These are phyloP conservation scores for Acridotheres tristis DNA, from an alignment of 2,797 vertebrate genomes.

Conservation along the genomic window DNA sequence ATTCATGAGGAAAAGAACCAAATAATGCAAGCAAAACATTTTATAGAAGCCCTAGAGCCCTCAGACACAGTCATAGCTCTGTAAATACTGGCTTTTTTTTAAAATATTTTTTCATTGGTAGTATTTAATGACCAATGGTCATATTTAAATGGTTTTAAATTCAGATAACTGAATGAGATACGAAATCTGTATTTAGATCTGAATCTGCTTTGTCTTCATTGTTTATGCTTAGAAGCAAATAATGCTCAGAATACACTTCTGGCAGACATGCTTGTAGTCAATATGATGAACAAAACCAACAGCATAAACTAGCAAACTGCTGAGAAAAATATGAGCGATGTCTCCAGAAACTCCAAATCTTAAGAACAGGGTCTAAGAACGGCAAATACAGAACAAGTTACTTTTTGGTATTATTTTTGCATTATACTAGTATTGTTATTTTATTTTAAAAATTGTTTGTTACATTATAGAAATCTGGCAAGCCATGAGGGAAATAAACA, in stretches of 20 bases:
- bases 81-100: neutral
- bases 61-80: neutral
- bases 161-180: neutral
- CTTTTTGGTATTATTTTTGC: neutral
- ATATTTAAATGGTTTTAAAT: neutral
- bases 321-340: neutral
- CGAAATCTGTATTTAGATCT: neutral
- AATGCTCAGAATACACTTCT: neutral
- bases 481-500: neutral
- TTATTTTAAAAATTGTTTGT: neutral
- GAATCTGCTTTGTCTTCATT: neutral
- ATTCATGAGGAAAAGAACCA: neutral
- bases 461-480: slow-evolving; percentile 8
- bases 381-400: neutral
- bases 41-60: neutral
- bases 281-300: neutral
- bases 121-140: neutral
- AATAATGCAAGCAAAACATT: neutral
- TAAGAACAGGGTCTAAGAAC: neutral
- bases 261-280: neutral
- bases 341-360: neutral
- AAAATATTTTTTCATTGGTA: neutral
- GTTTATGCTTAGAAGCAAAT: neutral
- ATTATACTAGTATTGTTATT: neutral
- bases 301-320: neutral